These are phyloP conservation scores for Oceanodroma leucorhoa DNA, from an alignment of 2,797 vertebrate genomes.

Conservation along the genomic window DNA sequence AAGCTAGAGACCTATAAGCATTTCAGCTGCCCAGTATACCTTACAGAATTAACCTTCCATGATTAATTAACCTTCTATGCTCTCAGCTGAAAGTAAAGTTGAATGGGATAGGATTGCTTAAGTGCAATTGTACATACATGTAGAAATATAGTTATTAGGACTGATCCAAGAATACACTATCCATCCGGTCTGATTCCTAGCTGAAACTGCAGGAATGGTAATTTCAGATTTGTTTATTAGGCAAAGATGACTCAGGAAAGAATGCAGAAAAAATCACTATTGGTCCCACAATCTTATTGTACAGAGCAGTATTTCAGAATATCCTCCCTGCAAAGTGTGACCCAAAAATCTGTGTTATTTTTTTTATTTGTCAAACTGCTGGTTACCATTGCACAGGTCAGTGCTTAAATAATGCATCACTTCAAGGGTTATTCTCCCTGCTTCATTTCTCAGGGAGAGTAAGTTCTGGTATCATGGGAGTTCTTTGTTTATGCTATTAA, in stretches of 20 bases:
- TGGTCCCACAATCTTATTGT: not conserved
- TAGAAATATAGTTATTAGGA: not conserved
- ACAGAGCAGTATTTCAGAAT: not conserved
- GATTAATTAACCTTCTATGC: not conserved
- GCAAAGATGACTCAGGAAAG: not conserved
- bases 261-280: not conserved
- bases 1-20: not conserved
- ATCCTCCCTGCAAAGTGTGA: not conserved
- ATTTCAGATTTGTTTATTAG: not conserved
- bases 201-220: not conserved
- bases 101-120: not conserved
- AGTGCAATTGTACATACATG: not conserved
- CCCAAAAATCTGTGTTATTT: not conserved
- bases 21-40: not conserved
- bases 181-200: not conserved
- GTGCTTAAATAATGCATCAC: not conserved
- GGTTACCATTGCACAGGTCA: not conserved
- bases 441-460: not conserved
- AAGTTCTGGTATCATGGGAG: not conserved
- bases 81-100: not conserved
- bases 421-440: not conserved
- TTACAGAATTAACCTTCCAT: not conserved
- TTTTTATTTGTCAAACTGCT: not conserved
- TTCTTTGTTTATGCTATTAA: conserved; percentile 23
- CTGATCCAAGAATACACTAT: not conserved